Base-by-base conservation (phyloP, 2,888 invertebrate genomes). In the Sycophila texana region DNA sequence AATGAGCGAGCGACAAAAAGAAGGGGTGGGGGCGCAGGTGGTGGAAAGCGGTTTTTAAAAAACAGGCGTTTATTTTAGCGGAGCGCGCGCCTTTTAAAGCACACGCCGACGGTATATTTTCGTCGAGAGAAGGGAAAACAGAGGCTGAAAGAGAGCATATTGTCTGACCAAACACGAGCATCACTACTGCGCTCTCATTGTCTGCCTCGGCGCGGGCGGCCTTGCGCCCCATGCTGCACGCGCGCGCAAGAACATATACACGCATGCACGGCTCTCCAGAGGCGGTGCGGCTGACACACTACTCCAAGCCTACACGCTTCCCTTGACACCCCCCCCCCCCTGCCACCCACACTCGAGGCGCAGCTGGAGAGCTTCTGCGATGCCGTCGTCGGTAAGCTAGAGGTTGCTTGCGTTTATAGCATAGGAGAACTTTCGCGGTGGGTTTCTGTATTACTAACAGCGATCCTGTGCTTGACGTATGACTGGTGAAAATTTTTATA, bases 151-250 rank as follows among this genome's bases (percentile, higher is more conserved):
- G 53, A 53, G 75, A 74, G 67, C 70, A 72, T 67, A 79, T 75
- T 79, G 79, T 71, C 75, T 67, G 75, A 75, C 75, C 75, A 75
- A 79, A 79, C 68, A 75, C 72, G 66, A 61, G 61, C 66, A 75
- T 79, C 72, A 67, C 79, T 75, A 79, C 75, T 79, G 65, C 53
- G 3, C 55, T n/a, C 70, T 22, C 58, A 73, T 74, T 74, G 74
- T 79, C 68, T 55, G 47, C 16, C n/a, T 72, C 55, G 39, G 20
- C 30, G 18, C 66, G 74, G 74, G 12, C 58, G 74, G 70, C 79
- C 65, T 79, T 57, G 74, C 39, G 57, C 55, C 57, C 26, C n/a
- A 39, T 18, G 49, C 39, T 55, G 26, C 63, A 57, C 16, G 26
- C 51, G 53, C n/a, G 47, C 39, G 13, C 18, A 63, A 26, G 12